phyloP scores from a whole-genome alignment of 2,888 invertebrate genomes.

The Ganaspis brasiliensis region DNA sequence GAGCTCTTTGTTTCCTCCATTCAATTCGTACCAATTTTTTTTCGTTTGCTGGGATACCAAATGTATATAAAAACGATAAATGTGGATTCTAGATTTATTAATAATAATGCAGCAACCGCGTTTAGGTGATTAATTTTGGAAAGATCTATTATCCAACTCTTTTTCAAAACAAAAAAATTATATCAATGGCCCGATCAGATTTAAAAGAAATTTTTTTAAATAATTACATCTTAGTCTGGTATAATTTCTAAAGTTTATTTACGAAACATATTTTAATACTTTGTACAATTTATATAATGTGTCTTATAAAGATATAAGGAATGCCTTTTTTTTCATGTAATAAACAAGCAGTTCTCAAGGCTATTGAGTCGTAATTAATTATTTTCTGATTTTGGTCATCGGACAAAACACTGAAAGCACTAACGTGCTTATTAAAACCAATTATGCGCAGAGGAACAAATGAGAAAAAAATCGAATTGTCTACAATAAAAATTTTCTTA shows the following conservation, averaged over 20 bases:
- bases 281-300: neutral
- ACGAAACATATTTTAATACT: neutral
- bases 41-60: no score
- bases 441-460: neutral
- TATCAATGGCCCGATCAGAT: no score
- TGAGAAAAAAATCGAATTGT: neutral
- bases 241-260: neutral
- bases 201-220: neutral
- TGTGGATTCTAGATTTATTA: no score
- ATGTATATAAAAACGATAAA: no score
- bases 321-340: neutral
- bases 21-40: no score
- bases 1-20: no score
- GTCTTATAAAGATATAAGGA: neutral
- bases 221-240: neutral
- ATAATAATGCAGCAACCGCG: no score
- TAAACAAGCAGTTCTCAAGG: neutral
- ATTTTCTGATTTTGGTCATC: neutral
- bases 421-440: neutral
- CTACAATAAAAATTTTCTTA: neutral
- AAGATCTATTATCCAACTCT: no score
- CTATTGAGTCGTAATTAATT: neutral
- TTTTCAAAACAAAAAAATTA: no score
- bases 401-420: neutral
- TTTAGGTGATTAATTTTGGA: no score